Percentiles rank a stretch among this genome's conserved stretches.
Conservation (phyloP, 2,797 vertebrate species). For the Clarias platycephalus region DNA sequence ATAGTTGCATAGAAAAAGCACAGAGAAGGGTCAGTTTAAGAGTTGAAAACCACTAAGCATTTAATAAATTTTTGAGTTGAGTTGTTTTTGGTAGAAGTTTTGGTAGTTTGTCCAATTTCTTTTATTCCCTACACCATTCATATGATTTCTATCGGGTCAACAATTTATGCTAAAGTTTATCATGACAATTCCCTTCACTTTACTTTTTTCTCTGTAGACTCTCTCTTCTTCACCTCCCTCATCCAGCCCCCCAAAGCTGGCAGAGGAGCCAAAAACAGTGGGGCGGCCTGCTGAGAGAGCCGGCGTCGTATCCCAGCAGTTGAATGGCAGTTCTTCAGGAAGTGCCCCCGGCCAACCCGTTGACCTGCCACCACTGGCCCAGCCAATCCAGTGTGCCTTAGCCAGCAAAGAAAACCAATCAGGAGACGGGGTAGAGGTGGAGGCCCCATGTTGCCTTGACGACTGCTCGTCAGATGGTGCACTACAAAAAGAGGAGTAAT, state of each 20-base stretch:
- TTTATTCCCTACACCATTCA: background rate
- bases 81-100: background rate
- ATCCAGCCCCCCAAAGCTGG: conserved; percentile 76
- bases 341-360: conserved; percentile 73
- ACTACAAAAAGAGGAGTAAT: conserved; percentile 86
- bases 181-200: background rate
- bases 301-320: conserved; percentile 72
- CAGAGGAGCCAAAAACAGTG: conserved; percentile 71
- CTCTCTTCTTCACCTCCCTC: conserved; percentile 68
- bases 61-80: background rate
- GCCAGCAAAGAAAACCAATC: conserved; percentile 87
- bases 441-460: conserved; percentile 81
- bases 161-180: background rate
- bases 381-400: conserved; percentile 90
- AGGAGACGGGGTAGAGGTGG: conserved; percentile 78
- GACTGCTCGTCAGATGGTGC: conserved; percentile 84
- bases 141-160: background rate
- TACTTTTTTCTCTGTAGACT: conserved; percentile 39
- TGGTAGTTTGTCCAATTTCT: background rate
- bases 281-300: conserved; percentile 64
- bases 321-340: conserved; percentile 79
- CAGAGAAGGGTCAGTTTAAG: background rate
- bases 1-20: background rate
- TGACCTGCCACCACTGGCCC: conserved; percentile 76
- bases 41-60: background rate